Evolutionary conservation across 2,113 vertebrate species (phyloP).

Genomic region (Prietella phreatophila): DNA sequence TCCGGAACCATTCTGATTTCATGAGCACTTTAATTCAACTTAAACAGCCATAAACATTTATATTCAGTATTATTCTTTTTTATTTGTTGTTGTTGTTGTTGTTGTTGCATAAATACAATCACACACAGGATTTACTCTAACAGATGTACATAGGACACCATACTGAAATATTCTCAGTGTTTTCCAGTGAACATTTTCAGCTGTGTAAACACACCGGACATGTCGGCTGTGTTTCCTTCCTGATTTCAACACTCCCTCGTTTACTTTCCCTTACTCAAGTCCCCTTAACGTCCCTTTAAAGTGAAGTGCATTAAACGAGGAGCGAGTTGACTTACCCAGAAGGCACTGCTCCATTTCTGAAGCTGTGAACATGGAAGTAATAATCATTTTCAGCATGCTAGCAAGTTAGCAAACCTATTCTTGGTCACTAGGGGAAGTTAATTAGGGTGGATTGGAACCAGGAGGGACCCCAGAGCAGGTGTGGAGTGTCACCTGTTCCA

Average conservation of each 20-base stretch:
- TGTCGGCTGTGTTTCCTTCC: background rate
- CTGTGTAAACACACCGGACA: background rate
- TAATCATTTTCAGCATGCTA: background rate
- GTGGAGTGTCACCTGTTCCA: background rate
- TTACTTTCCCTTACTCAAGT: background rate
- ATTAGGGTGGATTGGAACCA: background rate
- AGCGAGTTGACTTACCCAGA: background rate
- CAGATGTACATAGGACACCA: background rate
- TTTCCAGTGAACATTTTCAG: background rate
- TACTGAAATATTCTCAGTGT: background rate
- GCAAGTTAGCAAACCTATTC: background rate
- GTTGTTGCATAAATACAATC: too few relatives aligned
- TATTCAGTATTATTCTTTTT: slow-evolving; percentile 2
- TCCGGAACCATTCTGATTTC: background rate
- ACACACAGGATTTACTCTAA: background rate
- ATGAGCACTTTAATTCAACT: background rate
- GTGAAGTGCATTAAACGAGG: background rate
- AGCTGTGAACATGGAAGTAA: background rate
- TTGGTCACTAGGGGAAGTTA: too few relatives aligned
- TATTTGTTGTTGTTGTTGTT: background rate
- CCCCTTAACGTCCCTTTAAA: background rate
- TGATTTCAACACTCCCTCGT: background rate
- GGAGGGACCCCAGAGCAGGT: background rate
- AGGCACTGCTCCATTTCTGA: background rate
- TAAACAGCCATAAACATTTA: background rate